These are phyloP conservation scores for Amphipyra tragopoginis DNA, from an alignment of 2,888 invertebrate genomes.

Conservation along the genomic window DNA sequence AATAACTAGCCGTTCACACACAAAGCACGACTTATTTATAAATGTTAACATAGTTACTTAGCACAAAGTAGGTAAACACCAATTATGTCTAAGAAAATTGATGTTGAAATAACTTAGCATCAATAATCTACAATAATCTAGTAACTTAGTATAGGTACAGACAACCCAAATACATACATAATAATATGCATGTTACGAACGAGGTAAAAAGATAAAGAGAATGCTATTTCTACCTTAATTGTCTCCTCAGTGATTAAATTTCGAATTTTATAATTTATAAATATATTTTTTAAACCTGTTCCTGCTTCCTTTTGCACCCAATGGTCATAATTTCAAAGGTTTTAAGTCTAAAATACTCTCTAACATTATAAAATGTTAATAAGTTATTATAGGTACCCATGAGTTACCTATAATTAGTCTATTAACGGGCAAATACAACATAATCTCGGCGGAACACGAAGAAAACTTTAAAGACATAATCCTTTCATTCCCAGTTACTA, in stretches of 20 bases:
- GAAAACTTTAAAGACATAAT: too few species aligned
- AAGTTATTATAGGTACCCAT: too few species aligned
- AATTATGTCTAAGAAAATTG: constrained; percentile 23
- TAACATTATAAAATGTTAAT: too few species aligned
- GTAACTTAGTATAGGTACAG: constrained; percentile 1
- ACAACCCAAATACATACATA: constrained; percentile 25
- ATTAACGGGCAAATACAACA: background rate
- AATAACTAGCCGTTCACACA: constrained; percentile 21
- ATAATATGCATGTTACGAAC: background rate
- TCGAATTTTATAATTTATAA: too few species aligned
- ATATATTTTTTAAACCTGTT: too few species aligned
- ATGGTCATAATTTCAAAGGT: too few species aligned
- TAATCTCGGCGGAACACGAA: background rate
- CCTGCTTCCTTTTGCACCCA: too few species aligned
- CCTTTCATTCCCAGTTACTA: too few species aligned
- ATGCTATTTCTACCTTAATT: too few species aligned
- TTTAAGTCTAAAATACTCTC: too few species aligned
- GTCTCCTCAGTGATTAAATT: too few species aligned
- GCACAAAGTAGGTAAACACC: constrained; percentile 15
- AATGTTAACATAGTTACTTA: constrained; percentile 40
- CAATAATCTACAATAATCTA: constrained; percentile 20
- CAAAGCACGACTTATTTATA: constrained; percentile 36
- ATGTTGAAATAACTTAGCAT: constrained; percentile 20
- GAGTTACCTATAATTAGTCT: background rate
- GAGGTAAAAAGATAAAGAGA: background rate